Percentiles rank a stretch among this genome's conserved stretches.
Evolutionary conservation across 2,113 vertebrate species (phyloP).

Genomic region (Brachionichthys hirsutus): DNA sequence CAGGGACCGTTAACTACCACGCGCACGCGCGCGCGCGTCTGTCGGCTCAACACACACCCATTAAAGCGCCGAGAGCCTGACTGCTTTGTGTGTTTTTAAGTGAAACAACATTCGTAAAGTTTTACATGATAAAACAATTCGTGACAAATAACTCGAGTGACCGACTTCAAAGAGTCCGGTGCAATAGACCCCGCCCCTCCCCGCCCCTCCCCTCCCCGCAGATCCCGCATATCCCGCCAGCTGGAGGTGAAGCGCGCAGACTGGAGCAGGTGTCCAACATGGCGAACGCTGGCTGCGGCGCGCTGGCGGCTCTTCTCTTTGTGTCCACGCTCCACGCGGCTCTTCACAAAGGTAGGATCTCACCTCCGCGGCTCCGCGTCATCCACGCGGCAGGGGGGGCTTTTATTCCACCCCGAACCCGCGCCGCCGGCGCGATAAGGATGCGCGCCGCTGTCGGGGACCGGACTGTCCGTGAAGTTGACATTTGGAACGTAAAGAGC

Average conservation of each 20-base stretch:
- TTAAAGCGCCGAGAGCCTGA: no score
- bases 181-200: conserved; percentile 52
- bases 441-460: conserved; percentile 25
- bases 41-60: no score
- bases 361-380: conserved; percentile 11
- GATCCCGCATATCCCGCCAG: conserved; percentile 74
- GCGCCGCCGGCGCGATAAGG: conserved; percentile 21
- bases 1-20: no score
- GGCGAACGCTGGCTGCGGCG: conserved; percentile 84
- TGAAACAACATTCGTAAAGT: no score
- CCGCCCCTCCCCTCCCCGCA: conserved; percentile 47
- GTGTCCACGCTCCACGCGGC: conserved; percentile 81
- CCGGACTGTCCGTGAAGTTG: conserved; percentile 60
- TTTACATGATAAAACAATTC: no score
- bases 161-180: conserved; percentile 29
- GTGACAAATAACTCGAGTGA: no score
- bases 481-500: background rate
- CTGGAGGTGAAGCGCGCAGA: conserved; percentile 83
- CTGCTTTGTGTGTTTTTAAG: background rate
- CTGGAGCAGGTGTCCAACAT: conserved; percentile 95
- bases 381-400: conserved; percentile 5
- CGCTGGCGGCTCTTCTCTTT: conserved; percentile 82
- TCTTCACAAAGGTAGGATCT: conserved; percentile 84
- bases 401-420: background rate
- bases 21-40: no score